These are phyloP conservation scores for Tridacna gigas DNA, from an alignment of 2,888 invertebrate species.

Conservation along the genomic window DNA sequence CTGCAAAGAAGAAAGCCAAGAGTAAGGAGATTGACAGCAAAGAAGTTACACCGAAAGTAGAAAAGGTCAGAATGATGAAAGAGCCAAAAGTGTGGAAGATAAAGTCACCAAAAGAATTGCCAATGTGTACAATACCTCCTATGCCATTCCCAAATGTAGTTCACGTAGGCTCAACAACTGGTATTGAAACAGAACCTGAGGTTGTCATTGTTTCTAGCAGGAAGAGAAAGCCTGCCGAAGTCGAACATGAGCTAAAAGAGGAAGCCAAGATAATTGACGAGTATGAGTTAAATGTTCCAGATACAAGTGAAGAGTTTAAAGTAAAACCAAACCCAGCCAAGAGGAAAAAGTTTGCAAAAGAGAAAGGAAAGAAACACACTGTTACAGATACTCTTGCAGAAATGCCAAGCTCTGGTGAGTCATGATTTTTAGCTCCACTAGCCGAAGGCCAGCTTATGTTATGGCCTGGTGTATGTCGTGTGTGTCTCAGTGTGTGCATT, in stretches of 20 bases:
- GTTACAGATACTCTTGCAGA: neutral
- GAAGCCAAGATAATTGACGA: conserved; percentile 54
- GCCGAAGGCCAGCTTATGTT: too few species aligned
- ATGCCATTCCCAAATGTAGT: conserved; percentile 55
- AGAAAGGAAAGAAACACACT: neutral
- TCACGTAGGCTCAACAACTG: conserved; percentile 45
- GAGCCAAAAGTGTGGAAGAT: conserved; percentile 46
- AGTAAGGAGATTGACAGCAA: conserved; percentile 14
- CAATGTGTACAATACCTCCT: conserved; percentile 31
- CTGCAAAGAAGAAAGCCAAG: conserved; percentile 56
- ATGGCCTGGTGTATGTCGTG: too few species aligned
- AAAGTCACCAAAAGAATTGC: conserved; percentile 37
- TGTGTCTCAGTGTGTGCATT: too few species aligned
- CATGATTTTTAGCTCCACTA: too few species aligned
- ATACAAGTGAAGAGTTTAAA: conserved; percentile 67
- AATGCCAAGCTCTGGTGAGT: conserved; percentile 13
- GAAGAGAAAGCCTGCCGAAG: conserved; percentile 21
- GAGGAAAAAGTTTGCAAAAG: conserved; percentile 44
- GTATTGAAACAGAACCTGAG: conserved; percentile 33
- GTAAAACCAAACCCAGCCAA: conserved; percentile 43
- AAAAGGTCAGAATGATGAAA: conserved; percentile 25
- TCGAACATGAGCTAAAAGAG: conserved; percentile 29
- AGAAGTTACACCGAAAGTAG: neutral
- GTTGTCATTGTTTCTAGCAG: conserved; percentile 80
- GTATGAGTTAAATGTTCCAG: conserved; percentile 54